Conservation (phyloP, 2,113 vertebrate species). For the Picathartes gymnocephalus region DNA sequence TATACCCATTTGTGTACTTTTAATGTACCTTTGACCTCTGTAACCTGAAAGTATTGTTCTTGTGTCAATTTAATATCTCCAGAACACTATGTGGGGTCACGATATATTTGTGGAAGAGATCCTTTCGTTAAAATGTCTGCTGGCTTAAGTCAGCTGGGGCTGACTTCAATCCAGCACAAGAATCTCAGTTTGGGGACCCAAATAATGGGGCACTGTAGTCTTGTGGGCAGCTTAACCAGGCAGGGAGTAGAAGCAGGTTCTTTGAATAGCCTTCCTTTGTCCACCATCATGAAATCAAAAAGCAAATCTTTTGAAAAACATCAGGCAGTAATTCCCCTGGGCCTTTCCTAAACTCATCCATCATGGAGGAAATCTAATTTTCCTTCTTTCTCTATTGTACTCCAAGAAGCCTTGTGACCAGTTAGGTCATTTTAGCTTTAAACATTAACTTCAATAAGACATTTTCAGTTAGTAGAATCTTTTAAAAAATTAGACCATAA, state of each 20-base stretch:
- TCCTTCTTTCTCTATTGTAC: conserved; percentile 40
- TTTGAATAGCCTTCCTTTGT: conserved; percentile 45
- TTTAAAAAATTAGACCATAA: background rate
- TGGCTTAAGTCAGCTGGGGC: conserved; percentile 22
- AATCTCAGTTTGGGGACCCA: background rate
- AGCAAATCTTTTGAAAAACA: conserved; percentile 42
- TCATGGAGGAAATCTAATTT: conserved; percentile 52
- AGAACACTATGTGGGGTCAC: background rate
- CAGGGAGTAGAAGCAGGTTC: conserved; percentile 2
- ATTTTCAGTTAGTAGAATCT: conserved; percentile 3
- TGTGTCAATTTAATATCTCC: background rate
- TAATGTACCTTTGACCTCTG: background rate
- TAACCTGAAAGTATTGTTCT: background rate
- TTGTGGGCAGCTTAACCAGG: background rate
- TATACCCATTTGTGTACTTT: background rate
- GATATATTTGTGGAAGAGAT: background rate
- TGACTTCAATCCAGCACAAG: conserved; percentile 1
- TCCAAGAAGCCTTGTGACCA: conserved; percentile 30
- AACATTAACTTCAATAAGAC: background rate
- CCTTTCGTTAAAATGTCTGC: background rate
- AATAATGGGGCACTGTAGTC: conserved; percentile 21
- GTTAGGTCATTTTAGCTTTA: conserved; percentile 47
- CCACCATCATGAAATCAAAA: conserved; percentile 42
- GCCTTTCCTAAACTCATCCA: conserved; percentile 26
- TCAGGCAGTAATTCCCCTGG: conserved; percentile 5